These are phyloP conservation scores for Chelonus formosanus DNA, from an alignment of 2,888 invertebrate genomes.

Conservation along the genomic window DNA sequence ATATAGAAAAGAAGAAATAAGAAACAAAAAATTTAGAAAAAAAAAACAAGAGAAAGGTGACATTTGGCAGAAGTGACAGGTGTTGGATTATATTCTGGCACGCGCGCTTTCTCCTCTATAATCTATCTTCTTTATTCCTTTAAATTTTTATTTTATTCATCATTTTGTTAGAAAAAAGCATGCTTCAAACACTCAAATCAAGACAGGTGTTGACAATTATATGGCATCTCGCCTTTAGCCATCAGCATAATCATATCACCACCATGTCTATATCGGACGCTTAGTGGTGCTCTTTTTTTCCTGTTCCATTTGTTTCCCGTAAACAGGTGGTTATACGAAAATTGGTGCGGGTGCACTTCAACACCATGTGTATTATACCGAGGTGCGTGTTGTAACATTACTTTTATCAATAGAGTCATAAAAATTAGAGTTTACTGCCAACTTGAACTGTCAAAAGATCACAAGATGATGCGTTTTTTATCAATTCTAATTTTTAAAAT, in stretches of 20 bases:
- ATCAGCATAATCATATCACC: constrained; percentile 5
- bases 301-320: constrained; percentile 9
- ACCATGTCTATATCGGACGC: constrained; percentile 44
- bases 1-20: no score
- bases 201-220: constrained; percentile 22
- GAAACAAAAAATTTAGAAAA: constrained; percentile 1
- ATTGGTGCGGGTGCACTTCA: constrained; percentile 20
- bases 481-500: no score
- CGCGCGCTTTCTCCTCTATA: constrained; percentile 19
- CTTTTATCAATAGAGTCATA: not conserved
- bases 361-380: constrained; percentile 39
- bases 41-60: not conserved
- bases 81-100: constrained; percentile 17
- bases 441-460: no score
- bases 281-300: constrained; percentile 34
- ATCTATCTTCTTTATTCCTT: not conserved
- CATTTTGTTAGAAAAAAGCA: not conserved
- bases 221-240: not conserved
- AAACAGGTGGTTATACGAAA: constrained; percentile 49
- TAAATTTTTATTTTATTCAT: not conserved
- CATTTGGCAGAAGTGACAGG: constrained; percentile 19
- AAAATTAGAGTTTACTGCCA: no score
- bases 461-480: no score
- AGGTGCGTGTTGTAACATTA: constrained; percentile 22
- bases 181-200: not conserved